These are phyloP conservation scores for Brenthis daphne DNA, from an alignment of 2,888 invertebrate species.

Conservation along the genomic window DNA sequence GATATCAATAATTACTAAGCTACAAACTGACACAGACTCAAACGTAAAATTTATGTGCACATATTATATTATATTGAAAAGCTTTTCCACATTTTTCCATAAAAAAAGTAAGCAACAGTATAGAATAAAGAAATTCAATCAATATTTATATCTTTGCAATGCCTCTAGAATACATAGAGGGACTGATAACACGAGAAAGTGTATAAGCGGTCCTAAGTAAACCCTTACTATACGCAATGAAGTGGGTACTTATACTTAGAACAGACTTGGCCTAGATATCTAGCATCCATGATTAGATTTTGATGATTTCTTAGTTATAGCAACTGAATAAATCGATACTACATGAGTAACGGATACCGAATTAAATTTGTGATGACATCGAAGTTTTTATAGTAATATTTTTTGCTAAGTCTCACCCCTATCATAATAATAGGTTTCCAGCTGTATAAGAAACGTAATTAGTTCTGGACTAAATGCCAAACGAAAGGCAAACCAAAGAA, in stretches of 20 bases:
- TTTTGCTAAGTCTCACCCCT: no score
- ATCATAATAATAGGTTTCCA: no score
- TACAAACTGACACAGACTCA: no score
- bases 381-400: not conserved
- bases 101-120: no score
- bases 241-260: conserved; percentile 15
- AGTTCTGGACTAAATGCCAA: no score
- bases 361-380: not conserved
- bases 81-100: no score
- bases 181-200: conserved; percentile 18
- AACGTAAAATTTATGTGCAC: no score
- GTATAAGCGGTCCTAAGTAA: conserved; percentile 11
- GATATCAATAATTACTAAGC: no score
- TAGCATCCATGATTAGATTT: conserved; percentile 11
- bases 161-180: conserved; percentile 8
- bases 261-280: conserved; percentile 21
- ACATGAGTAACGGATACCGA: not conserved
- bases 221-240: conserved; percentile 12
- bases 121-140: not conserved
- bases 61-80: no score
- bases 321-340: conserved; percentile 4
- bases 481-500: no score
- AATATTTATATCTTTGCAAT: conserved; percentile 7
- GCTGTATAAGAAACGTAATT: no score
- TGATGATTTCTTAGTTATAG: not conserved